Percentiles rank a stretch among this genome's conserved stretches.
Conservation (phyloP, 1,140 invertebrate species). For the Orius insidiosus region DNA sequence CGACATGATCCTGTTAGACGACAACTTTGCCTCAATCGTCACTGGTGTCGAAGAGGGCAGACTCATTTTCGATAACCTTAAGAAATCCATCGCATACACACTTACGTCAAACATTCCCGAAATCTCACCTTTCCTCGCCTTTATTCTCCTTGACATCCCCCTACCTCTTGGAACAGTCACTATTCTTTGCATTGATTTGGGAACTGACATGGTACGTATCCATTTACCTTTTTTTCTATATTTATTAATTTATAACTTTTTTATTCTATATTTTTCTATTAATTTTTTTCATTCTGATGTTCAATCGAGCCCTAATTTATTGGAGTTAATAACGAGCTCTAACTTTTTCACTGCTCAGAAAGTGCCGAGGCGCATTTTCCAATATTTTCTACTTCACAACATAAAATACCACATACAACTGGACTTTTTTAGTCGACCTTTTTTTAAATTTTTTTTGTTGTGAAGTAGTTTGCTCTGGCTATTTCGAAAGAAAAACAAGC, state of each 20-base stretch:
- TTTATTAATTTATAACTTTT: not conserved
- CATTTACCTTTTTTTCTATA: slow-evolving; percentile 6
- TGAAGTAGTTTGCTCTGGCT: no score
- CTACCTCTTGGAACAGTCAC: slow-evolving; percentile 95
- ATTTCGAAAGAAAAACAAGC: not conserved
- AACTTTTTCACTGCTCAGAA: no score
- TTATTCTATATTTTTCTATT: not conserved
- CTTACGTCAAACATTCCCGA: slow-evolving; percentile 98
- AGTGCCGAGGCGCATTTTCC: no score
- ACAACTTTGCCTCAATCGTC: slow-evolving; percentile 99
- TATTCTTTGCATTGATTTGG: slow-evolving; percentile 98
- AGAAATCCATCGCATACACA: slow-evolving; percentile 99
- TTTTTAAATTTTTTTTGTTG: no score
- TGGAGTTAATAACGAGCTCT: no score
- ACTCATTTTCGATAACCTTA: slow-evolving; percentile 97
- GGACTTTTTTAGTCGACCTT: no score
- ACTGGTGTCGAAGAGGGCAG: slow-evolving; percentile 98
- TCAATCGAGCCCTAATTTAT: no score
- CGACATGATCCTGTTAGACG: slow-evolving; percentile 98
- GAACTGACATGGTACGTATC: slow-evolving; percentile 94
- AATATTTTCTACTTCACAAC: no score
- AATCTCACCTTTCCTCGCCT: slow-evolving; percentile 96
- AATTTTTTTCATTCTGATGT: not conserved
- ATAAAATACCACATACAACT: no score
- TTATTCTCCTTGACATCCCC: slow-evolving; percentile 93